Conservation (phyloP, 1,140 invertebrate genomes). For the Agrypnia vestita region DNA sequence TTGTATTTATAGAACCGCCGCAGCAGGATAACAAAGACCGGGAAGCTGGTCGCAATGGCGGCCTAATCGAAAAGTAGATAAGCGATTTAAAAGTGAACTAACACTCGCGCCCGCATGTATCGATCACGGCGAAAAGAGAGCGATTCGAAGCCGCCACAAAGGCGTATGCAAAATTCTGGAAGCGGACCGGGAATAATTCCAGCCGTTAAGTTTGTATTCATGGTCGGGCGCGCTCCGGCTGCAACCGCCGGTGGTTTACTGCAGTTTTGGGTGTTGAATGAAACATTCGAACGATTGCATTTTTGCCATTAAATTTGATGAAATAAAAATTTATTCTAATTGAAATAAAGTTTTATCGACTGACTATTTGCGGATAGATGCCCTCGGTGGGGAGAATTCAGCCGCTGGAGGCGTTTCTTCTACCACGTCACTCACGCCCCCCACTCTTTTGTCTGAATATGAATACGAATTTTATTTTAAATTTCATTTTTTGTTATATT, state of each 20-base stretch:
- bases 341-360: no score
- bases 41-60: not conserved
- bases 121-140: slow-evolving; percentile 29
- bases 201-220: slow-evolving; percentile 14
- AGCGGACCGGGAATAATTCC: slow-evolving; percentile 1
- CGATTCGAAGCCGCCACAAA: slow-evolving; percentile 4
- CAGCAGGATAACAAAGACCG: not conserved
- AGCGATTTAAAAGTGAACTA: slow-evolving; percentile 43
- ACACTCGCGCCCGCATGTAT: slow-evolving; percentile 24
- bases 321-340: no score
- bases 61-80: slow-evolving; percentile 48
- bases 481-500: no score
- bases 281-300: no score
- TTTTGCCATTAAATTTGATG: no score
- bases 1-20: not conserved
- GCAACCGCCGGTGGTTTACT: slow-evolving; percentile 5
- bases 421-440: no score
- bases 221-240: not conserved
- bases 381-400: no score
- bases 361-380: no score
- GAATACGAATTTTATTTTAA: no score
- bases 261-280: slow-evolving; percentile 8
- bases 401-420: no score
- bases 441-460: no score
- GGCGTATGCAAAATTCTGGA: not conserved